A percentile compares a stretch with the other conserved stretches of the same genome.
Evolutionary conservation across 2,888 invertebrate species (phyloP).

Genomic region (Corythucha ciliata): DNA sequence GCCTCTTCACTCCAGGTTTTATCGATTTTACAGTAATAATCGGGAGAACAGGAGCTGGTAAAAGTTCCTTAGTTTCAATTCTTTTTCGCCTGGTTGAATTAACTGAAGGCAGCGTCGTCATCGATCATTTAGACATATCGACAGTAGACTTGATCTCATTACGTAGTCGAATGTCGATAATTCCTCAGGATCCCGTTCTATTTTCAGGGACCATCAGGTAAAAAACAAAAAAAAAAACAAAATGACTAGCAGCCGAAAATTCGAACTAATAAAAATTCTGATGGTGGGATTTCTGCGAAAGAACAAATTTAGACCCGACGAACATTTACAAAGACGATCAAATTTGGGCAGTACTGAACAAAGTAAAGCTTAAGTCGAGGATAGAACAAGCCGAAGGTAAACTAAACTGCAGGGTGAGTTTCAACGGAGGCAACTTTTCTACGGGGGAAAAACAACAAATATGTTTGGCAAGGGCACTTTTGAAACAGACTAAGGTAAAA

Average conservation of each 20-base stretch:
- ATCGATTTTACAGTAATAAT: constrained; percentile 41
- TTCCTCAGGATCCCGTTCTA: constrained; percentile 55
- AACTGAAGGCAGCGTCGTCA: constrained; percentile 44
- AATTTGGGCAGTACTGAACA: constrained; percentile 44
- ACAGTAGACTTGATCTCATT: constrained; percentile 45
- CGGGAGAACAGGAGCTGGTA: constrained; percentile 47
- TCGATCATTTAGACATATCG: constrained; percentile 48
- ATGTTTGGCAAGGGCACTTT: constrained; percentile 52
- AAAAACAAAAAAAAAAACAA: too few relatives aligned
- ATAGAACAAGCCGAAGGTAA: constrained; percentile 41
- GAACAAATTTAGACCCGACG: constrained; percentile 46
- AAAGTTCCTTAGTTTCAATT: constrained; percentile 49
- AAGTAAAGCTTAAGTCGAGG: constrained; percentile 43
- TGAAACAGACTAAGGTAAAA: constrained; percentile 47
- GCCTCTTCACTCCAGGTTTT: background rate
- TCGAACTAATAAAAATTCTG: too few relatives aligned
- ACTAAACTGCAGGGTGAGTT: constrained; percentile 45
- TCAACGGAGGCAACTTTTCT: constrained; percentile 40
- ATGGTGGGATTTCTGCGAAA: too few relatives aligned
- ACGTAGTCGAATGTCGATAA: constrained; percentile 45
- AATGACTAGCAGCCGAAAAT: too few relatives aligned
- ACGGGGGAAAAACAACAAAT: constrained; percentile 53
- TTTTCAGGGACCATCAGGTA: constrained; percentile 52
- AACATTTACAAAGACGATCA: constrained; percentile 40
- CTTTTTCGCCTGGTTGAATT: constrained; percentile 52